phyloP scores from a whole-genome alignment of 1,140 invertebrate species.

The Vanessa tameamea region DNA sequence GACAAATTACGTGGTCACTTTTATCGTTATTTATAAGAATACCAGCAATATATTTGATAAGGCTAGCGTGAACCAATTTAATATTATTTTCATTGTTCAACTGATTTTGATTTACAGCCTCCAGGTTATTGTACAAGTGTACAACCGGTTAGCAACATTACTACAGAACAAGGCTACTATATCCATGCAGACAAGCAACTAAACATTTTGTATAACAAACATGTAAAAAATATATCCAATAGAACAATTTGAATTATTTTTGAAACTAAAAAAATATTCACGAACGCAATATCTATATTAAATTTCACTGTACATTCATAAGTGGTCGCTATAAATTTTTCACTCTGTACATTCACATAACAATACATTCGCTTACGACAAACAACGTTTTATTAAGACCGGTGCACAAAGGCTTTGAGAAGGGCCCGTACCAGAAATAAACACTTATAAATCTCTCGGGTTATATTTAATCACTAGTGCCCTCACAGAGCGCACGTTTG shows the following conservation, averaged over 20 bases:
- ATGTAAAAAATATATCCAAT: neutral
- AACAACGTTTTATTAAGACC: constrained; percentile 66
- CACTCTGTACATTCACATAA: constrained; percentile 54
- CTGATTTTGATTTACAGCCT: constrained; percentile 38
- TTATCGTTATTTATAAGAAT: constrained; percentile 48
- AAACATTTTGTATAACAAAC: constrained; percentile 7
- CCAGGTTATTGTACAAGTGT: constrained; percentile 19
- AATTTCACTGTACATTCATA: constrained; percentile 21
- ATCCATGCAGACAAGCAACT: constrained; percentile 2
- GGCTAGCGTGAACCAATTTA: constrained; percentile 35
- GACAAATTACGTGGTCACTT: constrained; percentile 71
- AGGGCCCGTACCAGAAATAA: constrained; percentile 61
- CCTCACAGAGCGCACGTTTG: constrained; percentile 67
- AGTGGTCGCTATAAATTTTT: constrained; percentile 57
- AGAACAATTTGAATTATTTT: no score
- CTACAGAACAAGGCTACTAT: constrained; percentile 21
- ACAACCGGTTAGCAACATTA: constrained; percentile 18
- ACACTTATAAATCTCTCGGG: constrained; percentile 75
- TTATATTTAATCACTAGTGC: constrained; percentile 74
- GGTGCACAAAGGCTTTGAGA: constrained; percentile 55
- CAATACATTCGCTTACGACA: constrained; percentile 64
- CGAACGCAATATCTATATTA: neutral
- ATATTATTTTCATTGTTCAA: constrained; percentile 39
- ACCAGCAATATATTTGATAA: constrained; percentile 39
- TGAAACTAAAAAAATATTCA: no score